Evolutionary conservation across 2,113 vertebrate genomes (phyloP), one percentile per base, ranked within the genome.

Genomic region (Ia io): DNA sequence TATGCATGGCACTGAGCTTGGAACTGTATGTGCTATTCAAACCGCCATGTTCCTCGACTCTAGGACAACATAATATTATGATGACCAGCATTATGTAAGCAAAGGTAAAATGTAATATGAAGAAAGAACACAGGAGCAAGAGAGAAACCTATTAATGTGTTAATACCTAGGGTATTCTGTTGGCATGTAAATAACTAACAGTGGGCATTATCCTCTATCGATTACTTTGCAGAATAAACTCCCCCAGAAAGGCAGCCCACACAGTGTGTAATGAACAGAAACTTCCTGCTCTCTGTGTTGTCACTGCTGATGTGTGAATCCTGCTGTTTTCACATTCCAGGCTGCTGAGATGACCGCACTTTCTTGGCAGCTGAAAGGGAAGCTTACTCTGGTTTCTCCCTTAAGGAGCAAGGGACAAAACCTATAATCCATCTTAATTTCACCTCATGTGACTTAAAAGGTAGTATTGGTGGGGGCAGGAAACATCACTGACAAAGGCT

Each of bases 311-410:
- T 95, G 47, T 65, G 69, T 85, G 73, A 88, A 69, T 90, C 77
- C 92, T 47, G 82, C 96, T 95, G 88, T 51, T 90, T 69, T 80
- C 42, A 74, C 92, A 85, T 89, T 83, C 42, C 8, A 51, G 30
- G 80, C 65, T 69, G 84, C 92, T 88, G 88, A 82, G 61, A 92
- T 65, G 59, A 88, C 70, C 87, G 9, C 18, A 44, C 16, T 65
- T 82, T 95, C 51, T 82, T 88, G 80, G 88, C 71, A 96, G 30
- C 23, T 63, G 23, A 88, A 87, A 88, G 25, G 22, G 30, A 94
- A 90, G 18, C 65, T 94, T 90, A 1, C 9, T 78, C 32, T 78
- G 71, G 20, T 90, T 82, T 96, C 14, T 93, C 47, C 69, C 28
- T 40, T 35, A 74, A 93, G 37, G 87, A 91, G 77, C 25, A 51